Base-by-base conservation (phyloP, 2,888 invertebrate genomes). In the Metellina segmentata region DNA sequence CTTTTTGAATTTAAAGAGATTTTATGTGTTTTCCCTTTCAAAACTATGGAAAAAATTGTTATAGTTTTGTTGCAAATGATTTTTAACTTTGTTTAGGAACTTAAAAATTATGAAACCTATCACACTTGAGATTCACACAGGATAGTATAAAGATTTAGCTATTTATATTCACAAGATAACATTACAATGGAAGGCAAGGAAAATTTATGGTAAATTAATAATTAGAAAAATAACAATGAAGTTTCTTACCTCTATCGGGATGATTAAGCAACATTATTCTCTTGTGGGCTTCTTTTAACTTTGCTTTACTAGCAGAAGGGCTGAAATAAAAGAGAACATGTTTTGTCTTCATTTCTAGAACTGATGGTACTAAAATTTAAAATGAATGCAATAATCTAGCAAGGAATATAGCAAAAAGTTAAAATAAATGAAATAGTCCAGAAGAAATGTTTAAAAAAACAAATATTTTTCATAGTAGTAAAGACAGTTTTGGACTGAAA, bases 221-320 rank as follows among this genome's bases (percentile, higher is more conserved):
- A 78, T 8, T 77, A 11, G 6, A 69, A 7, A 69, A 48, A 70
- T 69, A 75, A 52, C 53, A 34, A 53, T 74, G 13, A 11, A 6
- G 6, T 48, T 52, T 61, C 81, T 81, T 93, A 95, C 96, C 96
- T 95, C 97, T 96, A 95, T 99, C 99, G 0, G 99, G 99, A 96
- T 99, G 99, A 96, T 99, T 99, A 20, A 98, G 96, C 92, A 98
- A 95, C 99, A 99, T 99, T 69, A 99, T 97, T 95, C 97, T 97
- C 95, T 99, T 98, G 95, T 99, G 98, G 4, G 98, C 98, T 94
- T 98, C 98, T 96, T 95, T 95, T 7, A 95, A 94, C 94, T 95
- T 95, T 4, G 93, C 92, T 94, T 95, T 95, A 88, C 94, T 95
- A 20, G 95, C 95, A 88, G 94, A 94, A 13, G 95, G 95, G 78